Conservation (phyloP, 2,113 vertebrate species). For the Neodon shergylaensis region DNA sequence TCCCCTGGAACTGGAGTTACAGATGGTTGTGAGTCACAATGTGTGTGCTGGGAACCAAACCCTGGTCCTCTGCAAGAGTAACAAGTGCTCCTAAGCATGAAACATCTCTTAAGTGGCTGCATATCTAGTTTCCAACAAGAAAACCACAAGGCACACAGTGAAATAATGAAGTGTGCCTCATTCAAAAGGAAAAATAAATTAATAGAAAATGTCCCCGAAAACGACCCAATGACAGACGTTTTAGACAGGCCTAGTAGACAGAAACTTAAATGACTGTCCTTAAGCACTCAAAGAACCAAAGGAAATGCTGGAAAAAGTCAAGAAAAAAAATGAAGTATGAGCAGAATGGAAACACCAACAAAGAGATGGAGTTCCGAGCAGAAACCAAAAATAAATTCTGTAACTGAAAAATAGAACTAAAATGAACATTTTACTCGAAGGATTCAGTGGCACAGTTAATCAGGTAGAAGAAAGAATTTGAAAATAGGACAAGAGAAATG, state of each 20-base stretch:
- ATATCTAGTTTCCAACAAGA: background rate
- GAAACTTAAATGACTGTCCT: background rate
- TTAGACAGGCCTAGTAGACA: background rate
- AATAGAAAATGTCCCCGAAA: background rate
- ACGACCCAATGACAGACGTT: background rate
- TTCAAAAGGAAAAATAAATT: background rate
- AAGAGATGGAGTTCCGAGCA: background rate
- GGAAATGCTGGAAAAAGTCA: background rate
- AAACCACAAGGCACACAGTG: background rate
- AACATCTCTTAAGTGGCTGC: background rate
- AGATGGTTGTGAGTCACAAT: background rate
- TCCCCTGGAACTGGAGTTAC: too few species aligned
- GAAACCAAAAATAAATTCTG: background rate
- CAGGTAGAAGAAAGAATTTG: background rate
- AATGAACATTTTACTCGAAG: background rate
- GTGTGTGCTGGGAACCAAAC: background rate
- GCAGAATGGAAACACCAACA: background rate
- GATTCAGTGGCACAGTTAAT: background rate
- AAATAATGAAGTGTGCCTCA: background rate
- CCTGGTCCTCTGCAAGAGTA: background rate
- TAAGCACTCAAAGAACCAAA: background rate
- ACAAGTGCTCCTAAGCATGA: background rate
- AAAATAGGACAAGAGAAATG: background rate
- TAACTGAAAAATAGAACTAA: background rate
- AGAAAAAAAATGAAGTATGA: background rate